These are phyloP conservation scores for Arrhamphus sclerolepis DNA, from an alignment of 2,797 vertebrate species.

Conservation along the genomic window DNA sequence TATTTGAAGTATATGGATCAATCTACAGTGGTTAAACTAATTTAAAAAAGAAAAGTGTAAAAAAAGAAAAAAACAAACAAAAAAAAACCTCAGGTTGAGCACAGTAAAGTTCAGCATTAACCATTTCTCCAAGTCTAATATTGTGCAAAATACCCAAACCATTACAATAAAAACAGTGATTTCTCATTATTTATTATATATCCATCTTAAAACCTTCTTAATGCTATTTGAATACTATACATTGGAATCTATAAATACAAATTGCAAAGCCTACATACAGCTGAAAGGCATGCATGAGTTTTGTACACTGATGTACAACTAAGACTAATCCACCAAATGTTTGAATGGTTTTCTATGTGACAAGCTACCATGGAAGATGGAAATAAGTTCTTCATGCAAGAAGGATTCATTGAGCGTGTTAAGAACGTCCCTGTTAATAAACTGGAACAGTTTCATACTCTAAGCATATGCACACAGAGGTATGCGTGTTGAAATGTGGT, in stretches of 20 bases:
- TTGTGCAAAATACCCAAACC: slow-evolving; percentile 72
- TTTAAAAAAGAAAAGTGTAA: background rate
- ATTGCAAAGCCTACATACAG: slow-evolving; percentile 82
- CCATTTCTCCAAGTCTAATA: slow-evolving; percentile 49
- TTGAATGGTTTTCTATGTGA: slow-evolving; percentile 50
- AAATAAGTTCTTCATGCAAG: slow-evolving; percentile 69
- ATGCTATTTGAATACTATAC: slow-evolving; percentile 75
- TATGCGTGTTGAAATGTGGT: slow-evolving; percentile 33
- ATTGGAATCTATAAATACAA: slow-evolving; percentile 83
- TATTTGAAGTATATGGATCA: slow-evolving; percentile 28
- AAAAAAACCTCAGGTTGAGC: slow-evolving; percentile 40
- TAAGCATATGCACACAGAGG: slow-evolving; percentile 49
- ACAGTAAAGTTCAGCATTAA: slow-evolving; percentile 57
- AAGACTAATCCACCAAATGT: slow-evolving; percentile 66
- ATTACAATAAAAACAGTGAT: slow-evolving; percentile 72
- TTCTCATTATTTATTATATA: slow-evolving; percentile 57
- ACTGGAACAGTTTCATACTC: slow-evolving; percentile 45
- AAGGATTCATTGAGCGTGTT: slow-evolving; percentile 27
- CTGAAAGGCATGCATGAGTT: slow-evolving; percentile 80
- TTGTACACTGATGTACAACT: slow-evolving; percentile 78
- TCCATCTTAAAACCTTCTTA: slow-evolving; percentile 70
- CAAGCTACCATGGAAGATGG: slow-evolving; percentile 55
- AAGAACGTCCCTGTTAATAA: slow-evolving; percentile 54
- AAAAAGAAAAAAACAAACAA: slow-evolving; percentile 21
- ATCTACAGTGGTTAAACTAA: slow-evolving; percentile 22